Evolutionary conservation across 2,888 invertebrate genomes (phyloP).

Genomic region (Eupithecia inturbata): DNA sequence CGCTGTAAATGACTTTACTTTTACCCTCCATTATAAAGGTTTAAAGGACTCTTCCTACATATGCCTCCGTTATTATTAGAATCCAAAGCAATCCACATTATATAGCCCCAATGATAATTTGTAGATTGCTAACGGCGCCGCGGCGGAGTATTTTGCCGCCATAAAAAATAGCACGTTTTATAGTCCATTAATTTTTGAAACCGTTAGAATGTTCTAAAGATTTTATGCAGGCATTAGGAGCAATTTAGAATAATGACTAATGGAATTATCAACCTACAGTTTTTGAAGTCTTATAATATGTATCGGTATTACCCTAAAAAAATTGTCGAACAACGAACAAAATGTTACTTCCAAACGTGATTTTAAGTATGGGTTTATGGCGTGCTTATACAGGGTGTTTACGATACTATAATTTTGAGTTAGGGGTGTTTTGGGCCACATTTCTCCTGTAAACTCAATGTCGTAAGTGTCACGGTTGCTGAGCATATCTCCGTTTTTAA

Average conservation of each 20-base stretch:
- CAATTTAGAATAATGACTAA: slow-evolving; percentile 34
- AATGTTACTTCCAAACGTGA: too few relatives aligned
- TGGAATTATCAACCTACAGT: not conserved
- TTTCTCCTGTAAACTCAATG: too few relatives aligned
- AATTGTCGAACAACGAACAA: too few relatives aligned
- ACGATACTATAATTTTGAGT: too few relatives aligned
- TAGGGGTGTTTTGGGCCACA: too few relatives aligned
- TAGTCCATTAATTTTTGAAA: slow-evolving; percentile 28
- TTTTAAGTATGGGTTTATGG: too few relatives aligned
- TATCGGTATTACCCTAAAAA: too few relatives aligned
- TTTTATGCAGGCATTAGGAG: slow-evolving; percentile 30
- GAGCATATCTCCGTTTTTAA: too few relatives aligned
- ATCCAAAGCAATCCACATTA: slow-evolving; percentile 8
- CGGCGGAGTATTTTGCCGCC: not conserved
- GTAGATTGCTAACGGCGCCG: slow-evolving; percentile 4
- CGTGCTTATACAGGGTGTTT: too few relatives aligned
- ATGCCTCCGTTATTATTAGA: not conserved
- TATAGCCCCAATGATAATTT: slow-evolving; percentile 7
- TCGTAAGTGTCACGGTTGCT: too few relatives aligned
- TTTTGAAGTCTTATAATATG: not conserved
- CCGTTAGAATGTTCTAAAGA: slow-evolving; percentile 26
- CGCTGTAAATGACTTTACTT: too few relatives aligned
- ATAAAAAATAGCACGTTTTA: slow-evolving; percentile 22
- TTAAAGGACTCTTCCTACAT: not conserved
- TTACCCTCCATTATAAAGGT: not conserved